Conservation (phyloP, 2,113 vertebrate genomes). For the Aegithalos caudatus region DNA sequence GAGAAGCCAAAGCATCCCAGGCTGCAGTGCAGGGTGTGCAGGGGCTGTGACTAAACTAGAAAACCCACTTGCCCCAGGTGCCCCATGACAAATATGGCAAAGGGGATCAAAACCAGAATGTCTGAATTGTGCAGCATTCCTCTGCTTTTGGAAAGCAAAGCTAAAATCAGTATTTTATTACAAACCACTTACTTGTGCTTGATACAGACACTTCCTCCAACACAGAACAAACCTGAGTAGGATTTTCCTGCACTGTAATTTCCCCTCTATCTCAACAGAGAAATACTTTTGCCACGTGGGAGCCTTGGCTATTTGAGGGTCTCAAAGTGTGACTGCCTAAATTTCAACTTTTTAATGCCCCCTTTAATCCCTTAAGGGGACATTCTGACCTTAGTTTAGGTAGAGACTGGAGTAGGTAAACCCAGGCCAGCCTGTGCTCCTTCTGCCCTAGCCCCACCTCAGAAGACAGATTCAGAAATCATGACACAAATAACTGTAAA, state of each 20-base stretch:
- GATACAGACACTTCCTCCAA: background rate
- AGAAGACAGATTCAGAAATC: rapidly evolving
- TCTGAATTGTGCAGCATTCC: background rate
- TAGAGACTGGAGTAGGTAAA: background rate
- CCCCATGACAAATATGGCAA: background rate
- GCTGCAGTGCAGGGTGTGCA: background rate
- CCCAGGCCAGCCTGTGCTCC: background rate
- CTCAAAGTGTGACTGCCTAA: background rate
- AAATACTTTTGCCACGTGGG: background rate
- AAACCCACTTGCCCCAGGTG: background rate
- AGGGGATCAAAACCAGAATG: background rate
- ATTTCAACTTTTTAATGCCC: background rate
- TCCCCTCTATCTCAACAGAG: background rate
- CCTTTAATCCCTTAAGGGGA: background rate
- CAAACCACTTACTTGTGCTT: background rate
- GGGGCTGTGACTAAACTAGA: background rate
- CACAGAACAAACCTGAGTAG: background rate
- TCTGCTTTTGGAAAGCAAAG: background rate
- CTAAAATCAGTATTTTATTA: background rate
- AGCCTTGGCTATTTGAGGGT: background rate
- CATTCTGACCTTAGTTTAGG: background rate
- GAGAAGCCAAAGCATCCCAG: background rate
- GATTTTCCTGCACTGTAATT: background rate
- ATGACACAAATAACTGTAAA: background rate
- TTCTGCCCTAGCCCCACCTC: background rate